Percentiles rank a stretch among this genome's conserved stretches.
phyloP scores from a whole-genome alignment of 2,888 invertebrate genomes.

The Lasioglossum lativentre region DNA sequence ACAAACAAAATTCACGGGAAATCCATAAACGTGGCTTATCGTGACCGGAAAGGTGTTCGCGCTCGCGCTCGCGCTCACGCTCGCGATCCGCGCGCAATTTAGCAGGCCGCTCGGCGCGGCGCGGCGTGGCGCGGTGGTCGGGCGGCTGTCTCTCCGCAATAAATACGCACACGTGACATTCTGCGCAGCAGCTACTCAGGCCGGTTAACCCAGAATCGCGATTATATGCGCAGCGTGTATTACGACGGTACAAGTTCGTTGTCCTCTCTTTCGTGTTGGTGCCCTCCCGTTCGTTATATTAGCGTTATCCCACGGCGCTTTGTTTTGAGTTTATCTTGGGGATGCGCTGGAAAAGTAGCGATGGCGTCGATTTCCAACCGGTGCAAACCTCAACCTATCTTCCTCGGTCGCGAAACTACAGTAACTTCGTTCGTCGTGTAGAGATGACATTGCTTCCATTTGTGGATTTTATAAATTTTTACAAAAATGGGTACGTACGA shows the following conservation, averaged over 20 bases:
- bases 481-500: no score
- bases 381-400: no score
- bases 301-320: slow-evolving; percentile 62
- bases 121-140: background rate
- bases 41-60: slow-evolving; percentile 21
- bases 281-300: slow-evolving; percentile 61
- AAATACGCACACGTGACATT: slow-evolving; percentile 59
- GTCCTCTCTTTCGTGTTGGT: slow-evolving; percentile 70
- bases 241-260: slow-evolving; percentile 72
- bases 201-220: slow-evolving; percentile 68
- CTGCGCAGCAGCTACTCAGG: slow-evolving; percentile 58
- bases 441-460: no score
- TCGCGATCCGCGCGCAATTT: slow-evolving; percentile 41
- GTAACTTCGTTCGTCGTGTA: no score
- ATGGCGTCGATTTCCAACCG: slow-evolving; percentile 18
- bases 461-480: no score
- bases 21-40: slow-evolving; percentile 16
- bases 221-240: slow-evolving; percentile 65
- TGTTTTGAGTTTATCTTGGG: slow-evolving; percentile 63
- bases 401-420: no score
- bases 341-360: slow-evolving; percentile 33
- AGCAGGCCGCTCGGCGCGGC: background rate
- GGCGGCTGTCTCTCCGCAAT: slow-evolving; percentile 51
- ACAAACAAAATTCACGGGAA: slow-evolving; percentile 11
- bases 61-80: background rate